Evolutionary conservation across 2,113 vertebrate genomes (phyloP), one percentile per base, ranked within the genome.

Genomic region (Tetrax tetrax): DNA sequence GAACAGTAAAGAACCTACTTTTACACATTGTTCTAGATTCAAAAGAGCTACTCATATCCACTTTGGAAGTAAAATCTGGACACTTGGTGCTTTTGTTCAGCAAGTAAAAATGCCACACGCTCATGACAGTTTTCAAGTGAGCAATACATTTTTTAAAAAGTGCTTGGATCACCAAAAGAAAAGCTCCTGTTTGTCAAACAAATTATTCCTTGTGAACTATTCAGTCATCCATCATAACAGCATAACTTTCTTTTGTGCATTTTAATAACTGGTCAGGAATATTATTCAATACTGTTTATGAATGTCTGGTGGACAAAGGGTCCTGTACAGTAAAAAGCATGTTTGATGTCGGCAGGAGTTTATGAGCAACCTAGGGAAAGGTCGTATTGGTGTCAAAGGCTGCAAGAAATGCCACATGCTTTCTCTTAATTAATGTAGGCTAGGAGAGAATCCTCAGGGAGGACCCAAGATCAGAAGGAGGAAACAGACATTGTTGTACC

Each of bases 311-410:
- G 60, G 63, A 90, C 82, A 61, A 89, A 91, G 66, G 60, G 41
- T n/a, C 35, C 18, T 29, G 14, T 86, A 85, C 66, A 92, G 82
- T 76, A 89, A 89, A 94, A 93, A 74, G 31, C 51, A 72, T 66
- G 59, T 65, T 97, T 88, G 74, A 74, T 80, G 84, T 89, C 48
- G 66, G 63, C 66, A 80, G 65, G 48, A 59, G 22, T n/a, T 92
- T 70, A 79, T 72, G 50, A 89, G 50, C 47, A 94, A 78, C 61
- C 47, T 51, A 54, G n/a, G 11, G 59, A 92, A 95, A 97, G 80
- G 87, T 96, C 87, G 82, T 50, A 45, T 83, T 51, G 28, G 35
- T 93, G 93, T 97, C 93, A 96, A 91, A 97, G 90, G 94, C 87
- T 96, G 81, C 23, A 80, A 87, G 74, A 92, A 72, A 90, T 87